Percentiles rank a stretch among this genome's conserved stretches.
Conservation (phyloP, 1,140 invertebrate species). For the Dufourea novaeangliae region DNA sequence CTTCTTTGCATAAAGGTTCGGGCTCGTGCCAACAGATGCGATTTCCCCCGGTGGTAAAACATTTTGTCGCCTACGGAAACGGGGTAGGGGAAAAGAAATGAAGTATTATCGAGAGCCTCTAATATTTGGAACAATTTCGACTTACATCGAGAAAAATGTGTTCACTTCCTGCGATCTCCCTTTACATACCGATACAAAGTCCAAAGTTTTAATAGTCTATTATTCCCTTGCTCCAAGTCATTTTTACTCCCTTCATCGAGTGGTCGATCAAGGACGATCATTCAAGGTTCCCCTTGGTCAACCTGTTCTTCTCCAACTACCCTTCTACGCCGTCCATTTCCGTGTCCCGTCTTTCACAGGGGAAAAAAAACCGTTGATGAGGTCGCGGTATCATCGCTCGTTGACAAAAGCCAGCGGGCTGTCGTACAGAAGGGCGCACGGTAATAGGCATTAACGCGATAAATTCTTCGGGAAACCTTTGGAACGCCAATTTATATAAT, state of each 20-base stretch:
- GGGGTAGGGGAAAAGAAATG: not conserved
- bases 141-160: not conserved
- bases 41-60: not conserved
- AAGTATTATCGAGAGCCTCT: not conserved
- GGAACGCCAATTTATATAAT: conserved; percentile 78
- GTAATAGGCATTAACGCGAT: conserved; percentile 78
- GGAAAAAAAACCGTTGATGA: conserved; percentile 32
- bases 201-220: too few species aligned
- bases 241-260: too few species aligned
- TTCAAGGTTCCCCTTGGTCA: too few species aligned
- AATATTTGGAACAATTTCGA: not conserved
- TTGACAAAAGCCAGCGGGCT: conserved; percentile 24
- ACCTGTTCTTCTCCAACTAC: too few species aligned
- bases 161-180: too few species aligned
- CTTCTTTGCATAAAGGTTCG: conserved; percentile 37
- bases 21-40: not conserved
- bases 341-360: too few species aligned
- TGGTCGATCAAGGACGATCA: too few species aligned
- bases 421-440: conserved; percentile 37
- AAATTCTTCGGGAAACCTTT: conserved; percentile 76
- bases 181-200: too few species aligned
- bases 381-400: conserved; percentile 35
- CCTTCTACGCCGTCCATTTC: too few species aligned
- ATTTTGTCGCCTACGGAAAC: not conserved
- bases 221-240: too few species aligned